Base-by-base conservation (phyloP, 2,888 invertebrate genomes). In the Agrochola lychnidis region DNA sequence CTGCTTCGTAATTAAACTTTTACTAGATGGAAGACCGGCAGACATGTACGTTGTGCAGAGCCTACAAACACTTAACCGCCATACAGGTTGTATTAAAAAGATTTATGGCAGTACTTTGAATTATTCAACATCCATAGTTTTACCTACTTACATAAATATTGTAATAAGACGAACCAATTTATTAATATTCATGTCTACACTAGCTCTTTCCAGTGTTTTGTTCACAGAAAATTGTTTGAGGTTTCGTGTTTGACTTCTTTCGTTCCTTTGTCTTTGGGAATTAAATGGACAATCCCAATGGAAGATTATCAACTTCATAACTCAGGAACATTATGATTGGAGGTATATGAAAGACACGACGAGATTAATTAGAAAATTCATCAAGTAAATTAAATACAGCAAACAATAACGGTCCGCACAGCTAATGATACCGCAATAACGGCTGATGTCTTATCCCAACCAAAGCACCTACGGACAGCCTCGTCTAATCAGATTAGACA, bases 1-100 rank as follows among this genome's bases (percentile, higher is more conserved):
- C 91, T 86, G 76, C 30, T 83, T 84, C 62, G 88, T 89, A 88
- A 89, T 90, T 90, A 90, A 90, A 90, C 85, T 91, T 91, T 86
- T 88, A 70, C 83, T 82, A 79, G 83, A 87, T 83, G 73, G 71
- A 76, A 75, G 70, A 73, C 75, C 69, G 48, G 63, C 40, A 42
- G 68, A 76, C 80, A 79, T 80, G 78, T 78, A 70, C 68, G n/a
- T 70, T 42, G 45, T 66, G 40, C 66, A 67, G 70, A 72, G 66
- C 66, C 48, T 75, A 79, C 68, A 81, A 79, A 86, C 72, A 71
- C 63, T 76, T 77, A 59, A 64, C 79, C 51, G 40, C 69, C 70
- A 57, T 59, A 73, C 51, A 64, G 78, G 72, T 79, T 79, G 61
- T 82, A 83, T 76, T 83, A 73, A 77, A 80, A 81, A 88, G 83